phyloP scores from a whole-genome alignment of 30 jellyfish, hydroid and myxozoan genomes.

The Aurelia aurita complex sp. Pacific region DNA sequence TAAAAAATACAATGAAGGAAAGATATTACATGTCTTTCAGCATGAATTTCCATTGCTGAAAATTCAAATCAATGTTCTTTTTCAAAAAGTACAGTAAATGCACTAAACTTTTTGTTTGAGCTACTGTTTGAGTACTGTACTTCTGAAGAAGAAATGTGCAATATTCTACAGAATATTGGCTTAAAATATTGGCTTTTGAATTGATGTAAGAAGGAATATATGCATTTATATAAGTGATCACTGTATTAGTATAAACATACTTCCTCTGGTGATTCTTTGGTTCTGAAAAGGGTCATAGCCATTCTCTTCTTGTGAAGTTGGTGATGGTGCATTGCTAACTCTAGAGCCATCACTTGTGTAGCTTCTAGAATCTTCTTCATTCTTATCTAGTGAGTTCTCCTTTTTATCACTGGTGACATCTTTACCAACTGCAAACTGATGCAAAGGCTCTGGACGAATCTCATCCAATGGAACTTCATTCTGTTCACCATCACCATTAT shows the following conservation, averaged over 20 bases:
- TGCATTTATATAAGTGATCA: not conserved
- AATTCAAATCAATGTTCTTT: too few relatives aligned
- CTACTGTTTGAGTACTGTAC: too few relatives aligned
- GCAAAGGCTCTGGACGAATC: constrained; percentile 66
- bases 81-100: too few relatives aligned
- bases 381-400: not conserved
- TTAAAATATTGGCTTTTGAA: too few relatives aligned
- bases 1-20: too few relatives aligned
- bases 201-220: not conserved
- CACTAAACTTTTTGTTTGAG: too few relatives aligned
- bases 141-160: too few relatives aligned
- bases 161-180: too few relatives aligned
- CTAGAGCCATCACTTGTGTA: constrained; percentile 72
- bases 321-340: constrained; percentile 57
- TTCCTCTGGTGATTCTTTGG: constrained; percentile 95
- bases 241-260: constrained; percentile 29
- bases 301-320: constrained; percentile 67
- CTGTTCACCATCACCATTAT: constrained; percentile 72
- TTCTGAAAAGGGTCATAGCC: constrained; percentile 95
- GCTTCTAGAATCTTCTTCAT: constrained; percentile 68
- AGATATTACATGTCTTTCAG: too few relatives aligned
- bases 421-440: constrained; percentile 32
- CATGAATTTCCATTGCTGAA: too few relatives aligned
- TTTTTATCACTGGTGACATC: constrained; percentile 9
- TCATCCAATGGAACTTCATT: constrained; percentile 73